Evolutionary conservation across 2,113 vertebrate species (phyloP).

Genomic region (Silurus glanis): DNA sequence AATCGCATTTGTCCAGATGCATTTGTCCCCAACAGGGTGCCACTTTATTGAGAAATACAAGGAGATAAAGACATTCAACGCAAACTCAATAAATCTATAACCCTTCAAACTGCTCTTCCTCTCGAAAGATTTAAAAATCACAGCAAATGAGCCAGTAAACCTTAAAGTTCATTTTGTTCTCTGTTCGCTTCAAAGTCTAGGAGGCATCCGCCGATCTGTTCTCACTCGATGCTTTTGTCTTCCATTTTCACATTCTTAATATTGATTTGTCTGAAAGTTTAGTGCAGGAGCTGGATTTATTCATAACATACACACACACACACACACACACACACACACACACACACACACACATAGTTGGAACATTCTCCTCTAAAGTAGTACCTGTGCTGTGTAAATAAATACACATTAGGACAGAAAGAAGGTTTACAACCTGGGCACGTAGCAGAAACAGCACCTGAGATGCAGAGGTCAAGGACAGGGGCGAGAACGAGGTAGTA

Average conservation of each 20-base stretch:
- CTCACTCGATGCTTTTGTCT: background rate
- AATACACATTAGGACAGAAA: background rate
- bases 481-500: background rate
- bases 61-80: background rate
- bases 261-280: slow-evolving; percentile 5
- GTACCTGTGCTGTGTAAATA: background rate
- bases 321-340: background rate
- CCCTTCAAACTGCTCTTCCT: background rate
- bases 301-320: background rate
- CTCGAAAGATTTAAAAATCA: background rate
- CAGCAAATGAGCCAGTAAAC: background rate
- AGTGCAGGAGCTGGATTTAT: background rate
- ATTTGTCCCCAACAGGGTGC: background rate
- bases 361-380: background rate
- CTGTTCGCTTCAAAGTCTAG: background rate
- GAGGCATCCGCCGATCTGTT: slow-evolving; percentile 2
- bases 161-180: background rate
- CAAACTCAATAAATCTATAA: slow-evolving; percentile 7
- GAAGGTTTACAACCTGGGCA: slow-evolving; percentile 2
- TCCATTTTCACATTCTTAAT: slow-evolving; percentile 5
- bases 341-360: background rate
- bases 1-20: background rate
- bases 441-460: slow-evolving; percentile 32
- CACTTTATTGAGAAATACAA: background rate
- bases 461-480: slow-evolving; percentile 32